A percentile compares a stretch with the other conserved stretches of the same genome.
phyloP scores from a whole-genome alignment of 2,797 vertebrate genomes.

The Apogon hyalosoma region DNA sequence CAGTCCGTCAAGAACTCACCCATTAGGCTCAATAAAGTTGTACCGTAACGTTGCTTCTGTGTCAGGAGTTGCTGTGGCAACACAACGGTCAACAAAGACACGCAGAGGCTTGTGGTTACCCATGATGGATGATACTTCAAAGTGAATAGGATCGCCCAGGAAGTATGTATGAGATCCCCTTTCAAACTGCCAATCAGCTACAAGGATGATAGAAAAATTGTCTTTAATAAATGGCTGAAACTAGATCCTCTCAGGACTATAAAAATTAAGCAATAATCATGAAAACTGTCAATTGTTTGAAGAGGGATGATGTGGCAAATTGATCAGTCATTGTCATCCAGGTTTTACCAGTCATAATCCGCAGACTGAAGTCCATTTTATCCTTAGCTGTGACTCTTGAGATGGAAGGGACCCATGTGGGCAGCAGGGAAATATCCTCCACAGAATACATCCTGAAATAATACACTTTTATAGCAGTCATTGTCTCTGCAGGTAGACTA shows the following conservation, averaged over 20 bases:
- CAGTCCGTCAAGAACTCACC: slow-evolving; percentile 58
- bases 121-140: slow-evolving; percentile 68
- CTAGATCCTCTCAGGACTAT: background rate
- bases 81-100: slow-evolving; percentile 76
- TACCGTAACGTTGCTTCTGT: slow-evolving; percentile 57
- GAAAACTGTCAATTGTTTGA: background rate
- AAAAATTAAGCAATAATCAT: background rate
- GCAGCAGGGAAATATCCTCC: slow-evolving; percentile 55
- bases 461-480: too few relatives aligned
- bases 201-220: background rate
- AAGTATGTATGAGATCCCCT: slow-evolving; percentile 66
- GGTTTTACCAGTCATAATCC: slow-evolving; percentile 76
- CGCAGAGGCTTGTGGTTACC: slow-evolving; percentile 72
- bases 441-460: slow-evolving; percentile 69
- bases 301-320: background rate
- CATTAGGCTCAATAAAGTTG: slow-evolving; percentile 72
- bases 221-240: background rate
- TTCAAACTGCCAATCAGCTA: slow-evolving; percentile 75
- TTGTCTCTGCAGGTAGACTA: background rate
- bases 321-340: background rate
- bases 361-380: slow-evolving; percentile 71
- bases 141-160: slow-evolving; percentile 71
- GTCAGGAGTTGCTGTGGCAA: slow-evolving; percentile 71
- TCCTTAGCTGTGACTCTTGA: slow-evolving; percentile 42
- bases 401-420: slow-evolving; percentile 68